phyloP scores from a whole-genome alignment of 2,113 vertebrate genomes.

The Hiodon tergisus region DNA sequence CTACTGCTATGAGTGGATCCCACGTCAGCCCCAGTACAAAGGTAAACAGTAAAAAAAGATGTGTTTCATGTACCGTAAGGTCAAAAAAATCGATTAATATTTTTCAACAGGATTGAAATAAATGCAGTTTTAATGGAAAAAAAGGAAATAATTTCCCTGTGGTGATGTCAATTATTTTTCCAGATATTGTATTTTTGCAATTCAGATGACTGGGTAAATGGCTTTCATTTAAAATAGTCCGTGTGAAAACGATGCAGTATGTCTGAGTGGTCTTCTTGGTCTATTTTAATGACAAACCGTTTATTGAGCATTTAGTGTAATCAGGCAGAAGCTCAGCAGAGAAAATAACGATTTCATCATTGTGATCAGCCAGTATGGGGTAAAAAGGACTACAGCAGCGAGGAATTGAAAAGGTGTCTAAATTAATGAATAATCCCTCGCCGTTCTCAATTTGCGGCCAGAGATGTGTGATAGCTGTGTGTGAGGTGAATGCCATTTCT shows the following conservation, averaged over 20 bases:
- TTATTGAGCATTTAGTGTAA: constrained; percentile 53
- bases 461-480: constrained; percentile 45
- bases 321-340: constrained; percentile 49
- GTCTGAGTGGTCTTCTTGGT: constrained; percentile 30
- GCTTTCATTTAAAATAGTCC: not conserved
- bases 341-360: constrained; percentile 59
- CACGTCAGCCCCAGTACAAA: not conserved
- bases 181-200: constrained; percentile 39
- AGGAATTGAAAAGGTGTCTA: constrained; percentile 53
- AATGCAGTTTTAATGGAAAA: constrained; percentile 6
- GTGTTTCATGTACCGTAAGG: not conserved
- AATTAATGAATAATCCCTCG: constrained; percentile 48
- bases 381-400: constrained; percentile 48
- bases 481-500: constrained; percentile 38
- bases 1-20: too few species aligned
- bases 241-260: constrained; percentile 35
- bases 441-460: constrained; percentile 46
- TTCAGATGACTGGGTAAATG: constrained; percentile 34
- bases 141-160: constrained; percentile 6
- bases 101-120: not conserved
- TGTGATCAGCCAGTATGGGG: constrained; percentile 48
- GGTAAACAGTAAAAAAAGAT: not conserved
- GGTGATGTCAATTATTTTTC: constrained; percentile 33
- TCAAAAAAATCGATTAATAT: not conserved
- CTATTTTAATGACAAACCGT: constrained; percentile 45